Evolutionary conservation across 2,888 invertebrate species (phyloP), one percentile per base, ranked within the genome.

Genomic region (Linnaemya vulpina): DNA sequence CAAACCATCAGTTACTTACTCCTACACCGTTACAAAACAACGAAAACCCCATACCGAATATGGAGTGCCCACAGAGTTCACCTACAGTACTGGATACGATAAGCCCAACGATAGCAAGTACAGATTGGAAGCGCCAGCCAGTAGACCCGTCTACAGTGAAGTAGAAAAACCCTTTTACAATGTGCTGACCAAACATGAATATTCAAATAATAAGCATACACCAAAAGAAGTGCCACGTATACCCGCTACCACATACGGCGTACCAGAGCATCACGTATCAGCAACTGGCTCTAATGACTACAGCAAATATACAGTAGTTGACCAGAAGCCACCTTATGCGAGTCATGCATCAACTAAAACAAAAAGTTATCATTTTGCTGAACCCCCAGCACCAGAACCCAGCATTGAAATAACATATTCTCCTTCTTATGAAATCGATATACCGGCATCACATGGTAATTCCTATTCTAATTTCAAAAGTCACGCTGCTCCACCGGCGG

Each of bases 381-480:
- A 91, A 20, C 91, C 91, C 10, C 90, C 91, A 1, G 35, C 86
- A 5, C 81, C 86, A 11, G 84, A 70, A 65, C 55, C 87, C 0
- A 88, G 89, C 70, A 87, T 89, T 49, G 90, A 91, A 65, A 90
- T 91, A 9, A 87, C 89, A 3, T 90, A 92, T 70, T 89, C 92
- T 0, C 90, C 91, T 13, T 89, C 90, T 0, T 91, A 89, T 79
- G 92, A 90, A 84, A 89, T 91, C 3, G 88, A 87, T 80, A 88
- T 90, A 3, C 87, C 89, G 11, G 87, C 89, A 0, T 22, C 88
- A 30, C 63, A 88, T 0, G 84, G 84, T 5, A 80, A 84, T 20
- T 84, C 87, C 0, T 87, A 89, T 8, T 71, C 75, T 8, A 22
- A 46, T 51, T 84, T 58, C 5, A 15, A 60, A n/a, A 55, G 65